These are phyloP conservation scores for Eulithis prunata DNA, from an alignment of 2,888 invertebrate genomes.

Conservation along the genomic window DNA sequence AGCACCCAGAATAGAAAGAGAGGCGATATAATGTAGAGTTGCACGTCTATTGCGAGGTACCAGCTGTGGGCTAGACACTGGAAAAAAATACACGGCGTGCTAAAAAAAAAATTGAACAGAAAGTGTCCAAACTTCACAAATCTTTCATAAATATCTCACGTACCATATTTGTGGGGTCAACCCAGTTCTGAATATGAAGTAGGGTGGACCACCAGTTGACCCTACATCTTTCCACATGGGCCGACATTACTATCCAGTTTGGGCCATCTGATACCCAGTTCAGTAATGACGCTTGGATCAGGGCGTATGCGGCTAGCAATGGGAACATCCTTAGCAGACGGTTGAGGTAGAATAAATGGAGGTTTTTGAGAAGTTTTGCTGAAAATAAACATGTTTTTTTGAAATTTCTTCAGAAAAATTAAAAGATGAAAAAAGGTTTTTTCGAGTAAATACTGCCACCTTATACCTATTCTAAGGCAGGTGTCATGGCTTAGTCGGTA, in stretches of 20 bases:
- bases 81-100: conserved; percentile 28
- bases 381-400: conserved; percentile 39
- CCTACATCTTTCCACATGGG: conserved; percentile 53
- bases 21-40: conserved; percentile 67
- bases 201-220: conserved; percentile 67
- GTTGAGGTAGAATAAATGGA: conserved; percentile 68
- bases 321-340: conserved; percentile 70
- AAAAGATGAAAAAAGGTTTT: no score
- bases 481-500: no score
- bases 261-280: conserved; percentile 64
- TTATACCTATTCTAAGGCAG: no score
- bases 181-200: conserved; percentile 64
- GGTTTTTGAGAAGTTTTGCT: conserved; percentile 60
- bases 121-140: no score
- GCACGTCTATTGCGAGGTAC: conserved; percentile 71
- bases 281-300: conserved; percentile 62
- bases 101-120: background rate
- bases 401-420: no score
- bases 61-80: conserved; percentile 68
- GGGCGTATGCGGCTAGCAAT: conserved; percentile 54
- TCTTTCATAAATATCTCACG: no score
- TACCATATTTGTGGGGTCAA: conserved; percentile 53
- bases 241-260: conserved; percentile 47
- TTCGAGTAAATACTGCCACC: no score
- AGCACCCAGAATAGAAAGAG: conserved; percentile 64